Percentiles rank a stretch among this genome's conserved stretches.
Conservation (phyloP, 2,797 vertebrate genomes). For the Apogon talboti region DNA sequence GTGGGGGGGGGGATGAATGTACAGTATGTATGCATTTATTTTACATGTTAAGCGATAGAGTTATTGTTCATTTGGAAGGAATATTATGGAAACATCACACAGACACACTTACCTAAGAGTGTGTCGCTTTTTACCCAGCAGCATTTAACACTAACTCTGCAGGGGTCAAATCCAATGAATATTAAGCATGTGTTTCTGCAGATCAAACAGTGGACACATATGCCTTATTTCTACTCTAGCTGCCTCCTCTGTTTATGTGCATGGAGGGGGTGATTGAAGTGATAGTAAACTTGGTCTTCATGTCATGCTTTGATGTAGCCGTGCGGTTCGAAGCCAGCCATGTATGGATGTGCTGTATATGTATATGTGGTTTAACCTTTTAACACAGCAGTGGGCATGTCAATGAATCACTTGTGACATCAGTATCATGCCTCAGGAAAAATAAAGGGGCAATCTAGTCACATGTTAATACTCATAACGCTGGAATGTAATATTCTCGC, state of each 20-base stretch:
- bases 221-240: constrained; percentile 33
- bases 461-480: constrained; percentile 17
- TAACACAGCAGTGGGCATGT: constrained; percentile 33
- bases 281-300: constrained; percentile 23
- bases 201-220: constrained; percentile 30
- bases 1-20: no score
- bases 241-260: constrained; percentile 5
- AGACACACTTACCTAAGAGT: constrained; percentile 1
- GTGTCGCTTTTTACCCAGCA: not conserved
- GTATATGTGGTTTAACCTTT: constrained; percentile 52
- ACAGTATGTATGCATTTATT: constrained; percentile 7
- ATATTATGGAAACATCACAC: constrained; percentile 8
- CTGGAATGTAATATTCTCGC: constrained; percentile 6
- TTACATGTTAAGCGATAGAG: not conserved
- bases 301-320: constrained; percentile 31
- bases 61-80: not conserved
- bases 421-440: constrained; percentile 30
- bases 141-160: constrained; percentile 22
- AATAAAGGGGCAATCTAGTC: constrained; percentile 23
- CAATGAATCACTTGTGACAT: constrained; percentile 31
- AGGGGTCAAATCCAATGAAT: constrained; percentile 24
- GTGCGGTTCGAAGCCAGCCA: constrained; percentile 38
- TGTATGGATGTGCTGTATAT: constrained; percentile 17
- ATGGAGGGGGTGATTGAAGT: constrained; percentile 32
- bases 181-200: constrained; percentile 40